Conservation (phyloP, 2,113 vertebrate genomes). For the Brachionichthys hirsutus region DNA sequence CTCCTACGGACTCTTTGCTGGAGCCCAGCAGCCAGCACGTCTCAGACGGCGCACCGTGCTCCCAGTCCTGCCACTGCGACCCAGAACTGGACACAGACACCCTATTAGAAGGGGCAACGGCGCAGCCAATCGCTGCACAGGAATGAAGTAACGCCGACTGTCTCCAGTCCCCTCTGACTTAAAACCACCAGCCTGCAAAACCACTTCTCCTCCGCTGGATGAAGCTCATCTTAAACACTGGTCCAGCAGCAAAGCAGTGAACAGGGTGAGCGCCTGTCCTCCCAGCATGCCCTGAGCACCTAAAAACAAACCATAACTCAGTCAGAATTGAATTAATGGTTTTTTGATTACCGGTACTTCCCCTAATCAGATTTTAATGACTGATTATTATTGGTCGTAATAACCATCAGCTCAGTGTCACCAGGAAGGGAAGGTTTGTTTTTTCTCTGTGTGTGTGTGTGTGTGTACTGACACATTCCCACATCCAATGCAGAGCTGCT, state of each 20-base stretch:
- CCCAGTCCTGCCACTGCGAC: conserved; percentile 56
- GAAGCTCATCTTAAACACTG: conserved; percentile 26
- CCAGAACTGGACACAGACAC: conserved; percentile 41
- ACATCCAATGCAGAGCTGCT: conserved; percentile 16
- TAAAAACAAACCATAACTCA: conserved; percentile 21
- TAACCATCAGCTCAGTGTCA: background rate
- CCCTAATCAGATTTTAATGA: conserved; percentile 1
- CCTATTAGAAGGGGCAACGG: conserved; percentile 28
- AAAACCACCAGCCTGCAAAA: conserved; percentile 44
- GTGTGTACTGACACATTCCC: conserved; percentile 37
- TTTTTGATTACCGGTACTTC: no score
- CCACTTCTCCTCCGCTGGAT: conserved; percentile 28
- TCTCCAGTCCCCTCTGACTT: conserved; percentile 7
- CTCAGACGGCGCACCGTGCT: conserved; percentile 31
- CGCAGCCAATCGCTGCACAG: conserved; percentile 44
- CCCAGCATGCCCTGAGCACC: conserved; percentile 26
- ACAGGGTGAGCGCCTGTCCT: conserved; percentile 25
- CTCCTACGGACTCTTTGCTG: conserved; percentile 52
- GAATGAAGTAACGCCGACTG: conserved; percentile 60
- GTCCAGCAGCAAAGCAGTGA: conserved; percentile 19
- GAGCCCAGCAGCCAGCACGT: conserved; percentile 28
- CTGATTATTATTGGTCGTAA: conserved; percentile 3
- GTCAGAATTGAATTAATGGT: background rate
- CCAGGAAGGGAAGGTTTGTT: background rate
- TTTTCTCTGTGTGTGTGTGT: background rate